Conservation (phyloP, 2,113 vertebrate genomes). For the Stegastes partitus region DNA sequence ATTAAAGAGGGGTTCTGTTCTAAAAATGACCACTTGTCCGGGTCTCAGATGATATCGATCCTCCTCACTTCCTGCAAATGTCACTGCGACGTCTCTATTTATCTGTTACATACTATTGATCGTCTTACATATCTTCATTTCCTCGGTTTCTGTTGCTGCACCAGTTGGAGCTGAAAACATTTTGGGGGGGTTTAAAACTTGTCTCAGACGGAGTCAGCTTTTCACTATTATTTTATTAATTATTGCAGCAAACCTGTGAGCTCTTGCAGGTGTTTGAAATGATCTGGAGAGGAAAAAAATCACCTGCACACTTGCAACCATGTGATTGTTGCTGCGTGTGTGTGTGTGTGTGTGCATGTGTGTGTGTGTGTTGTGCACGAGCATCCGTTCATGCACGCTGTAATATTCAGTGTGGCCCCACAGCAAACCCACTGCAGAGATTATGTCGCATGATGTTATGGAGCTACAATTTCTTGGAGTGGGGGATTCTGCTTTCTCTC, state of each 20-base stretch:
- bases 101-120: conserved; percentile 16
- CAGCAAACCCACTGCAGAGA: conserved; percentile 68
- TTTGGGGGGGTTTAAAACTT: background rate
- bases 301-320: background rate
- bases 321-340: background rate
- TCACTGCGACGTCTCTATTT: conserved; percentile 23
- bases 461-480: conserved; percentile 69
- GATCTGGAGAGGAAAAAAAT: background rate
- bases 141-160: background rate
- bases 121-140: background rate
- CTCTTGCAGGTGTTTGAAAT: background rate
- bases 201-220: background rate
- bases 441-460: conserved; percentile 69
- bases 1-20: background rate
- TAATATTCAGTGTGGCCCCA: conserved; percentile 43
- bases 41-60: conserved; percentile 43
- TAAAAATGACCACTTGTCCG: conserved; percentile 22
- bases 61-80: conserved; percentile 40
- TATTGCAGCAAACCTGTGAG: background rate
- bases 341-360: background rate
- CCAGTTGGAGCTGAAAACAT: background rate
- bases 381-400: background rate
- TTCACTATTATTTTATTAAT: background rate
- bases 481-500: conserved; percentile 67
- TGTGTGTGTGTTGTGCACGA: background rate